Base-by-base conservation (phyloP, 1,140 invertebrate species). In the Frieseomelitta varia region DNA sequence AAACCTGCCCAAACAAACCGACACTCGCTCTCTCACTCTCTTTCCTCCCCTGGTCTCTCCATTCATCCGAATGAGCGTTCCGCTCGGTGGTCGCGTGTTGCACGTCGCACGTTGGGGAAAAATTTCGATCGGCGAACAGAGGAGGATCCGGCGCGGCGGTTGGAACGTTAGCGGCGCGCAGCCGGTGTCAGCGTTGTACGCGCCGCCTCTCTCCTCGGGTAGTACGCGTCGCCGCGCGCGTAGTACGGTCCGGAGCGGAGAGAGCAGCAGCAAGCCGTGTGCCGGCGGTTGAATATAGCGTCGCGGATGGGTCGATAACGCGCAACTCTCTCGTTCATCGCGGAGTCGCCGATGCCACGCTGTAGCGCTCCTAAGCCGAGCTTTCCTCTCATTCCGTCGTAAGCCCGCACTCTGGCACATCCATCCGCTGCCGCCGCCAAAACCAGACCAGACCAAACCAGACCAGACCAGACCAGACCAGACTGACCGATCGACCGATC, bases 261-360 rank as follows among this genome's bases (percentile, higher is more conserved):
- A 56, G 77, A 67, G 61, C 61, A 68, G 63, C 47, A 76, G 80
- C 72, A 47, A 47, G 39, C 39, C 39, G 88, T 82, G 79, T 81
- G 88, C 87, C 77, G 86, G 77, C 76, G 69, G 88, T 88, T 73
- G 87, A 91, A 92, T 90, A 91, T 87, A 92, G 92, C 91, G 86
- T 91, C 90, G 91, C 91, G 91, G 90, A 93, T 93, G 93, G 93
- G 93, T 94, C 94, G 94, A 94, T 94, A 94, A 94, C 92, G 93
- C 93, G 93, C 93, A 93, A 93, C 93, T 93, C 93, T 93, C 93
- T 93, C 93, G 91, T 91, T 92, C 92, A 92, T 92, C 92, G 92
- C 88, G 71, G 88, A 92, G 91, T 91, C 90, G 90, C 88, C 90
- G 91, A 92, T 93, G 91, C 92, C 92, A 92, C 92, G 91, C 91